A percentile compares a stretch with the other conserved stretches of the same genome.
These are phyloP conservation scores for Aspidiotus rigidus DNA, from an alignment of 2,888 invertebrate genomes.

Conservation along the genomic window DNA sequence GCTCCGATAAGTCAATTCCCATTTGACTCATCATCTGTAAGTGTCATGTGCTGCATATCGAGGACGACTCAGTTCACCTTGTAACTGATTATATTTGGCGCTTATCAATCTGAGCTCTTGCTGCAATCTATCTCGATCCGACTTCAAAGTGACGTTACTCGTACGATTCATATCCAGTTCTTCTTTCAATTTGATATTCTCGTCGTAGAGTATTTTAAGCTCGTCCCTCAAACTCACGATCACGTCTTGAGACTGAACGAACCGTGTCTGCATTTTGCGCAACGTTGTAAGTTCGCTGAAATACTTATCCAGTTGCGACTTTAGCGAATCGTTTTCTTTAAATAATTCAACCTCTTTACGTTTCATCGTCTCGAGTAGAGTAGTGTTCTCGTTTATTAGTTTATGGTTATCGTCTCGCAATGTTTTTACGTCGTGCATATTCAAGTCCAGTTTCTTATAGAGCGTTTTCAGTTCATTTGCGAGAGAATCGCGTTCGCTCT, in stretches of 20 bases:
- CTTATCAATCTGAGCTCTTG: conserved; percentile 9
- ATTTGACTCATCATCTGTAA: too few species aligned
- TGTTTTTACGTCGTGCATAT: conserved; percentile 5
- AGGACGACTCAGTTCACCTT: too few species aligned
- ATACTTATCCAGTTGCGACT: conserved; percentile 17
- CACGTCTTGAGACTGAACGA: conserved; percentile 9
- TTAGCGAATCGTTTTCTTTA: conserved; percentile 10
- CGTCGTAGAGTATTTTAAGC: neutral
- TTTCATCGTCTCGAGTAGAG: neutral
- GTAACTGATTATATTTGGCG: conserved; percentile 7
- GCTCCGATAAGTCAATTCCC: too few species aligned
- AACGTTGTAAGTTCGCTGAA: neutral
- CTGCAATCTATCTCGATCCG: conserved; percentile 11
- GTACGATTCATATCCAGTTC: conserved; percentile 1
- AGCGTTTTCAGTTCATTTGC: neutral
- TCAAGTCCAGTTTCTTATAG: conserved; percentile 11
- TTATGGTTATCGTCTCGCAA: conserved; percentile 21
- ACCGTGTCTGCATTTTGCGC: conserved; percentile 8
- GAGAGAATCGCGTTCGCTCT: neutral
- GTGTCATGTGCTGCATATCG: too few species aligned
- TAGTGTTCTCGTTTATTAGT: conserved; percentile 5
- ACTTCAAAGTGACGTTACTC: neutral
- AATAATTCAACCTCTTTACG: conserved; percentile 4
- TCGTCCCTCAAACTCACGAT: conserved; percentile 9
- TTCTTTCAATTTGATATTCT: conserved; percentile 9